Conservation (phyloP, 2,888 invertebrate species). For the Melolontha melolontha region DNA sequence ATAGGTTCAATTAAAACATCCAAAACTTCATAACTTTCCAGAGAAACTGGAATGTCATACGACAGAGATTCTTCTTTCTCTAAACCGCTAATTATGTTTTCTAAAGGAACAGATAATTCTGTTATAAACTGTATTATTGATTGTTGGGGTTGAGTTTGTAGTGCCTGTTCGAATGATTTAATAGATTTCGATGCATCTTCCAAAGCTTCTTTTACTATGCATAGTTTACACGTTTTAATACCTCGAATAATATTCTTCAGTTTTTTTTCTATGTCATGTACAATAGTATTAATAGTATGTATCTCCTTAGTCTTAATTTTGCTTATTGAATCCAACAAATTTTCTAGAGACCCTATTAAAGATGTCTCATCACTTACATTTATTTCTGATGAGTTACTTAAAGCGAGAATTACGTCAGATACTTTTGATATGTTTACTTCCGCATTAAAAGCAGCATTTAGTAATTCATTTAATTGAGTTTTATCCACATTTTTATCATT, state of each 20-base stretch:
- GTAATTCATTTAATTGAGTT: not conserved
- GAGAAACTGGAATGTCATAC: not conserved
- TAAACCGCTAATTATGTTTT: constrained; percentile 1
- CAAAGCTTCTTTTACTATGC: not conserved
- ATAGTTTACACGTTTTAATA: not conserved
- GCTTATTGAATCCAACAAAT: not conserved
- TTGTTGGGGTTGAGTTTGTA: not conserved
- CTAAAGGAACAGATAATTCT: constrained; percentile 19
- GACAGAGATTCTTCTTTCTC: constrained; percentile 9
- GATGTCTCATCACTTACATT: not conserved
- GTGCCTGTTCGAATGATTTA: not conserved
- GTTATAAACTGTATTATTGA: not conserved
- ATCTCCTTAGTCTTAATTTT: not conserved
- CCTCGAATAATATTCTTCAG: not conserved
- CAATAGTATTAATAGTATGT: constrained; percentile 14
- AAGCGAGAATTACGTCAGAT: not conserved
- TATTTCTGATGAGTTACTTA: constrained; percentile 5
- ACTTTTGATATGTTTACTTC: constrained; percentile 7
- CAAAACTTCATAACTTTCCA: constrained; percentile 8
- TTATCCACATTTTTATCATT: not conserved
- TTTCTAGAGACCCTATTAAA: not conserved
- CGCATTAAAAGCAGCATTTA: not conserved
- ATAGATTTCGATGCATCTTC: constrained; percentile 10
- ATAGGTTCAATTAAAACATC: constrained; percentile 31
- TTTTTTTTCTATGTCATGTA: not conserved